Percentiles rank a stretch among this genome's conserved stretches.
Conservation (phyloP, 2,888 invertebrate genomes). For the Loripinus fragilis region DNA sequence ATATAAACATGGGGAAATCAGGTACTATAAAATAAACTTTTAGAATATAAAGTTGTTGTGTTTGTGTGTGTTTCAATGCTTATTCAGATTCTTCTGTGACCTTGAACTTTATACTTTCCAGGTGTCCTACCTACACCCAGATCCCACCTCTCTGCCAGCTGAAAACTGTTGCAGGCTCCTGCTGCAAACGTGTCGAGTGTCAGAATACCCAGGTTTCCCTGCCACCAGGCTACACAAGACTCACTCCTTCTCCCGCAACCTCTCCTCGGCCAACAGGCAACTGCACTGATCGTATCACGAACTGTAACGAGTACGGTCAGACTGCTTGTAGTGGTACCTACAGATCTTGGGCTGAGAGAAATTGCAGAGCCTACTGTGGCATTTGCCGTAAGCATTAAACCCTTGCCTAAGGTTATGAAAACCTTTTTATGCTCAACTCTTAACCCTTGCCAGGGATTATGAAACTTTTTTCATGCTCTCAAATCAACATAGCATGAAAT, state of each 20-base stretch:
- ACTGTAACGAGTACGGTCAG: constrained; percentile 62
- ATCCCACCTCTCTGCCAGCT: constrained; percentile 63
- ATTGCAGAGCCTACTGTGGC: constrained; percentile 66
- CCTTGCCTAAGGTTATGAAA: too few species aligned
- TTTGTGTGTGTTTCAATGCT: too few species aligned
- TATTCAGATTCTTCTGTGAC: too few species aligned
- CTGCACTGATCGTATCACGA: constrained; percentile 62
- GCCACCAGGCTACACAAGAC: constrained; percentile 45
- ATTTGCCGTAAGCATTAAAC: constrained; percentile 62
- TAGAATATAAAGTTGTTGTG: too few species aligned
- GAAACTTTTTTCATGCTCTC: too few species aligned
- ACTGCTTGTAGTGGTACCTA: constrained; percentile 60
- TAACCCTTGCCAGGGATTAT: too few species aligned
- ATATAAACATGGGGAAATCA: too few species aligned
- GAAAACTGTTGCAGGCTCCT: constrained; percentile 49
- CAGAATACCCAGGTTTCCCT: constrained; percentile 30
- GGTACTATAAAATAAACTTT: too few species aligned
- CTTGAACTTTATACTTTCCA: constrained; percentile 30
- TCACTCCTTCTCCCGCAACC: constrained; percentile 46
- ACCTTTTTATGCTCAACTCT: too few species aligned
- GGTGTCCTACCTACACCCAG: constrained; percentile 63
- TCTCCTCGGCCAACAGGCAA: constrained; percentile 39
- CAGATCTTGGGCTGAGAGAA: constrained; percentile 65
- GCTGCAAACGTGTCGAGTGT: constrained; percentile 62
- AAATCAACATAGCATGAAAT: too few species aligned